A percentile compares a stretch with the other conserved stretches of the same genome.
These are phyloP conservation scores for Acanthoscelides obtectus DNA, from an alignment of 2,888 invertebrate species.

Conservation along the genomic window DNA sequence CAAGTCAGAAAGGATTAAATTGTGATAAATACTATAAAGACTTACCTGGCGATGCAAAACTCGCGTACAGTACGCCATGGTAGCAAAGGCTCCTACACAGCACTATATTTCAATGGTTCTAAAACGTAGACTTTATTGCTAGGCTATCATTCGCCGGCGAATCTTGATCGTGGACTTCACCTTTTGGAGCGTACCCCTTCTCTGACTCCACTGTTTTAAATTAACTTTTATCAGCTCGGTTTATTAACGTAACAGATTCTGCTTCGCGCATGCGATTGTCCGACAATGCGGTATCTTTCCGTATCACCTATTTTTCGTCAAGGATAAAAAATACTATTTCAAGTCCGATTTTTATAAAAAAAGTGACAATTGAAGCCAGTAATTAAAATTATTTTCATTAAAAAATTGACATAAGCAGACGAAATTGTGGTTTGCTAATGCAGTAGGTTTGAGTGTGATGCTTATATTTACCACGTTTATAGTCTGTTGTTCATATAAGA, in stretches of 20 bases:
- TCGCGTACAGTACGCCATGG: slow-evolving; percentile 74
- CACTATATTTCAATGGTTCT: neutral
- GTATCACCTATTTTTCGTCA: too few species aligned
- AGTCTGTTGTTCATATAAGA: too few species aligned
- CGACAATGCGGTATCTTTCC: too few species aligned
- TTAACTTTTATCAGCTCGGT: neutral
- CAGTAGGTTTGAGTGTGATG: too few species aligned
- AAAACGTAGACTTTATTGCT: neutral
- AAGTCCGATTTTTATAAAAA: too few species aligned
- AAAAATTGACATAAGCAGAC: too few species aligned
- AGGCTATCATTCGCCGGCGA: neutral
- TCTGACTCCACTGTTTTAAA: neutral
- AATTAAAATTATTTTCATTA: too few species aligned
- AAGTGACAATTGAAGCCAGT: too few species aligned
- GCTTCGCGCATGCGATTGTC: neutral
- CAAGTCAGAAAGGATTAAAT: neutral
- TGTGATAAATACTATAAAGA: neutral
- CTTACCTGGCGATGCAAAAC: slow-evolving; percentile 74
- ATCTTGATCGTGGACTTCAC: neutral
- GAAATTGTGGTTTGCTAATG: too few species aligned
- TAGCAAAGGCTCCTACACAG: slow-evolving; percentile 26
- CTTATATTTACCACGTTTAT: too few species aligned
- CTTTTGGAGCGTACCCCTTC: neutral
- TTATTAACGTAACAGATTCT: neutral
- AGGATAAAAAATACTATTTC: neutral